These are phyloP conservation scores for Calephelis perditalis DNA, from an alignment of 2,888 invertebrate genomes.

Conservation along the genomic window DNA sequence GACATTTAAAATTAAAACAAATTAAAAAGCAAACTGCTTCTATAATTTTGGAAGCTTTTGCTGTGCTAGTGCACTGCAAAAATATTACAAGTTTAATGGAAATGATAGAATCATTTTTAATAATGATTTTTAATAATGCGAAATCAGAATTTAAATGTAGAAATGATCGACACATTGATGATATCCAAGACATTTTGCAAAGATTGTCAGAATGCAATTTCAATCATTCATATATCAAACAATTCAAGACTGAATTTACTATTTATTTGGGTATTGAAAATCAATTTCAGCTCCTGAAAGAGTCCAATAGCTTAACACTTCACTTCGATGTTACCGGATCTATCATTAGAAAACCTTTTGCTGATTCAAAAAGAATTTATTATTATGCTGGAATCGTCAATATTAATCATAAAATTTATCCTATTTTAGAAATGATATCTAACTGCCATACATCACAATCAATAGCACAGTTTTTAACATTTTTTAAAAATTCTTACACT, in stretches of 20 bases:
- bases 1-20: too few relatives aligned
- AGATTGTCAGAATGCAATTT: background rate
- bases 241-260: background rate
- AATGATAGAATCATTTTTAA: too few relatives aligned
- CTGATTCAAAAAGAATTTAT: conserved; percentile 13
- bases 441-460: conserved; percentile 13
- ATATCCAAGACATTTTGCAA: background rate
- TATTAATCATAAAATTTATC: conserved; percentile 16
- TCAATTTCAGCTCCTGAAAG: background rate
- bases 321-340: background rate
- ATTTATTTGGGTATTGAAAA: background rate
- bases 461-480: background rate
- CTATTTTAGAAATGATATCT: conserved; percentile 16
- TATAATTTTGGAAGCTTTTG: too few relatives aligned
- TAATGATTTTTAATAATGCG: too few relatives aligned
- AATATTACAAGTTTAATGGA: too few relatives aligned
- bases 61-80: too few relatives aligned
- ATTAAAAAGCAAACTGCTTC: too few relatives aligned
- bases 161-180: background rate
- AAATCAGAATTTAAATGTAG: background rate
- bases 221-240: background rate
- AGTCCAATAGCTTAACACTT: background rate
- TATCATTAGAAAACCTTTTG: background rate
- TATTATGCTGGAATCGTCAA: conserved; percentile 13
- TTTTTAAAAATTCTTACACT: background rate